These are phyloP conservation scores for Pelobates fuscus DNA, from an alignment of 2,113 vertebrate genomes.

Conservation along the genomic window DNA sequence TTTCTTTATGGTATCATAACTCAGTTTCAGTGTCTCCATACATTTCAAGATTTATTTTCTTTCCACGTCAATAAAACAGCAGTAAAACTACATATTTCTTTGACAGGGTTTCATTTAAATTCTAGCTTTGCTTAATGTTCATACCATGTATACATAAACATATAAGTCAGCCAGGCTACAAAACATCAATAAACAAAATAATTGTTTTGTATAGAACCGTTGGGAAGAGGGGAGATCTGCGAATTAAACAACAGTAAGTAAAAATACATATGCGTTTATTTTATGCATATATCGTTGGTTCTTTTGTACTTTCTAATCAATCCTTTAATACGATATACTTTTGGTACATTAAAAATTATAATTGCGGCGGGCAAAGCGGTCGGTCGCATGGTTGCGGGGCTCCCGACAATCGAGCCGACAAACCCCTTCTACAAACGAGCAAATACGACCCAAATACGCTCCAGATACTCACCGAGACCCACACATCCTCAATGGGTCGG, in stretches of 20 bases:
- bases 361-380: too few relatives aligned
- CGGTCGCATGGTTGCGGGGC: too few relatives aligned
- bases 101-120: not conserved
- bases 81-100: not conserved
- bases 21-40: not conserved
- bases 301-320: not conserved
- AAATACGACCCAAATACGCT: too few relatives aligned
- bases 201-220: too few relatives aligned
- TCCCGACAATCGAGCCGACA: too few relatives aligned
- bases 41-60: not conserved
- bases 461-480: too few relatives aligned
- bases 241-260: not conserved
- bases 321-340: not conserved
- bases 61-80: slow-evolving; percentile 1
- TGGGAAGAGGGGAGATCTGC: too few relatives aligned
- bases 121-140: not conserved
- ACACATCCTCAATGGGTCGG: too few relatives aligned
- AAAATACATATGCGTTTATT: not conserved
- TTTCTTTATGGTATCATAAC: too few relatives aligned
- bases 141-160: not conserved
- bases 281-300: not conserved
- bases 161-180: not conserved
- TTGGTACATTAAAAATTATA: too few relatives aligned
- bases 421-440: too few relatives aligned
- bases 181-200: not conserved